Percentiles rank a stretch among this genome's conserved stretches.
These are phyloP conservation scores for Monoplex corrugatus DNA, from an alignment of 2,888 invertebrate species.

Conservation along the genomic window DNA sequence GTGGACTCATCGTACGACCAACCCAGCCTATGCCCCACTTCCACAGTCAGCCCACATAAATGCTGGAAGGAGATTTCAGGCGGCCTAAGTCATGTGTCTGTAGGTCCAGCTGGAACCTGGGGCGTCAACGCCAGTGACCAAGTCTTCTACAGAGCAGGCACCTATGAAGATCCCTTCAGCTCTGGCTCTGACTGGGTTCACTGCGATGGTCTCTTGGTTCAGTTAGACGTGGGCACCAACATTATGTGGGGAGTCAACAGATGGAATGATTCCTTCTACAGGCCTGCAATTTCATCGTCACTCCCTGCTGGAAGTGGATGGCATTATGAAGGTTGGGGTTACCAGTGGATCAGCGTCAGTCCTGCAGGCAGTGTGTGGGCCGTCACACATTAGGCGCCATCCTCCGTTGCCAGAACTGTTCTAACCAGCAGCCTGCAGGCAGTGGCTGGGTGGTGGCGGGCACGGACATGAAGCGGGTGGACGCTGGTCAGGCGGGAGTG, in stretches of 20 bases:
- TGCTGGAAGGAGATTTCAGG: background rate
- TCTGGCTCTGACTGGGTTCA: background rate
- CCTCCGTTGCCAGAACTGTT: background rate
- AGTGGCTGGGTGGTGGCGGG: background rate
- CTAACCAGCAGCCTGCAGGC: too few species aligned
- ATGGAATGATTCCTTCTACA: background rate
- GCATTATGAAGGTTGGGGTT: background rate
- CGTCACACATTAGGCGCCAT: background rate
- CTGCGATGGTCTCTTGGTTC: background rate
- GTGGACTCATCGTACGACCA: background rate
- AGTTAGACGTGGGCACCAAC: background rate
- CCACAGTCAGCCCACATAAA: background rate
- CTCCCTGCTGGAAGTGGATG: background rate
- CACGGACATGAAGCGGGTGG: background rate
- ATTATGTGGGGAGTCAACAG: background rate
- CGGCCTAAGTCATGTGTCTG: background rate
- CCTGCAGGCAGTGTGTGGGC: constrained; percentile 16
- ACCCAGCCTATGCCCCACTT: background rate
- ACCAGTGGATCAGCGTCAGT: background rate
- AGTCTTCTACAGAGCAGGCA: background rate
- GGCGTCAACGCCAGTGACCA: background rate
- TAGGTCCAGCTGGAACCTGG: background rate
- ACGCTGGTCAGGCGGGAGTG: constrained; percentile 14
- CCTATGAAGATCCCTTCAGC: background rate
- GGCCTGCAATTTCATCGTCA: background rate